Evolutionary conservation across 2,888 invertebrate genomes (phyloP), one percentile per base, ranked within the genome.

Genomic region (Cyclophora punctaria): DNA sequence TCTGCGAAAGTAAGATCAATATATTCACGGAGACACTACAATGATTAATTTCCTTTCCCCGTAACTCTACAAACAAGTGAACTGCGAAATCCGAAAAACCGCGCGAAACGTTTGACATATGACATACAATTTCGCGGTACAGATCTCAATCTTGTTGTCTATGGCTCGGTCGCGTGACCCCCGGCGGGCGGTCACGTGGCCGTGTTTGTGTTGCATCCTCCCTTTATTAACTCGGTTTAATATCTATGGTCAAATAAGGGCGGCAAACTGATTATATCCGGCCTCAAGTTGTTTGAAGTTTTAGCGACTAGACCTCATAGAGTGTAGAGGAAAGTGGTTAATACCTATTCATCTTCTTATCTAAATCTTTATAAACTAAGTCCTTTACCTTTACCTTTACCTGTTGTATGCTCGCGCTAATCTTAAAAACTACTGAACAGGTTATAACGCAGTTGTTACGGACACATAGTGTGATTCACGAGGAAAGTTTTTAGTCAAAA

Each of bases 61-160:
- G 7, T 7, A 7, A 4, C 42, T 20, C 42, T 43, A 4, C 7
- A 43, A 43, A 43, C 7, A 7, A 7, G 4, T 5, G 20, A 3
- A 44, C 44, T 33, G 7, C 34, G 44, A 20, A 44, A 44, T 20
- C 44, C 5, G 6, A 33, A 44, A 20, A 20, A 44, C 50, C 64
- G 70, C 71, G 72, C 69, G 65, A 69, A 64, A 59, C 49, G 53
- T 56, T 61, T 60, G 75, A 72, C 68, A 80, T 5, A 5, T 37
- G 82, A 79, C 77, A 80, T 81, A 78, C 77, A 80, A 85, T 82
- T 82, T 82, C 71, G 77, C 80, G 71, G 71, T 70, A 78, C 67
- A 77, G 83, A 81, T 81, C 69, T 67, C 69, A 80, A 78, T 81
- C 80, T 51, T 2, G 20, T 67, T 64, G 66, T 70, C 71, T 70